Evolutionary conservation across 2,888 invertebrate genomes (phyloP), one percentile per base, ranked within the genome.

Genomic region (Sisyra terminalis): DNA sequence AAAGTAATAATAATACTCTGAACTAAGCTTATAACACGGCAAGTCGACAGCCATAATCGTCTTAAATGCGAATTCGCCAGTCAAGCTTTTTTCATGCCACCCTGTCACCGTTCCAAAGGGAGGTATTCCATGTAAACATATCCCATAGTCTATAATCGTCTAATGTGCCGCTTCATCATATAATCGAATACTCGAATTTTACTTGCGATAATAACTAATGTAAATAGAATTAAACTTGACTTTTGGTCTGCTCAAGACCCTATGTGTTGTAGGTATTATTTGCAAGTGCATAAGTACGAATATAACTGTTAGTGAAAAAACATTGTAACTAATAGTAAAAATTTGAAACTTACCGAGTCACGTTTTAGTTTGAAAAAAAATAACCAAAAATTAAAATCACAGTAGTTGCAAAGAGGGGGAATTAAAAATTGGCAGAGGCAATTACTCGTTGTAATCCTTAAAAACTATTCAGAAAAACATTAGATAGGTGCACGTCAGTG

Each of bases 1-100:
- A 60, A 42, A 36, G 42, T 61, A 60, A 61, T 61, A 60, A 59
- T 63, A 61, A 62, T 63, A 55, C 61, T 61, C 60, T 60, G 60
- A 60, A 57, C 59, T 30, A 24, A 31, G 42, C 42, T 42, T 42
- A 40, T 15, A 42, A 36, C 42, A 42, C 42, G 35, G 30, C 34
- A 42, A 42, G 42, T 42, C 42, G 30, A 39, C 40, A 34, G 42
- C 15, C 15, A 24, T 63, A 63, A 62, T 62, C 63, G 58, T 59
- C 63, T 63, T 63, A 63, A 57, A 56, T 56, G 11, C 14, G 59
- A 59, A 60, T 59, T 59, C 55, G 58, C 59, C 57, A 42, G 24
- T 17, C 31, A 42, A 29, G 42, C 36, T 42, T 61, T 61, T 63
- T 63, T 61, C 60, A 24, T 60, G 61, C 57, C 55, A 4, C 57